Base-by-base conservation (phyloP, 2,888 invertebrate species). In the Lacanobia oleracea region DNA sequence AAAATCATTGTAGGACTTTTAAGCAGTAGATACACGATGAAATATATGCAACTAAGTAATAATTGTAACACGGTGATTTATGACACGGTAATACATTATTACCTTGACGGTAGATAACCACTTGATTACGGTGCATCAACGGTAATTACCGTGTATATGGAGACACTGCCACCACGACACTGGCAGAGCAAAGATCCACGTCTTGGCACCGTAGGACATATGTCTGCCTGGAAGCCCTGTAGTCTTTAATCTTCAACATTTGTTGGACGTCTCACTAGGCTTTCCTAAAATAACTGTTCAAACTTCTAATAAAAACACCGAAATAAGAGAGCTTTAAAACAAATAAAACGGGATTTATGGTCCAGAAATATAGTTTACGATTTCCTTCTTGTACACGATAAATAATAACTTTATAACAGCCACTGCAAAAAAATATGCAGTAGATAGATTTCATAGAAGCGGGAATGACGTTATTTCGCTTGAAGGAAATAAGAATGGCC, bases 351-450 rank as follows among this genome's bases (percentile, higher is more conserved):
- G 57, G 66, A 78, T 79, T 79, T 76, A 82, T 66, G 50, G 27
- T 48, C 51, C n/a, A 57, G 27, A 54, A 27, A 82, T 27, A 57
- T 53, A 60, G 61, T 83, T 79, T 79, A 82, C 45, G 59, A 66
- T 79, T 85, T 79, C 85, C 73, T 76, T 70, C 67, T 73, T 63
- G 54, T 63, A 45, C 66, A 51, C 27, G 33, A 73, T 82, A 82
- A 70, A 85, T 78, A 73, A 79, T 23, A 56, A 53, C 12, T 61
- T 80, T 56, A 45, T 60, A 40, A 70, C 50, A 53, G 54, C 23
- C 27, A 40, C 10, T 68, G 23, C 45, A 48, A 68, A 72, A n/a
- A 18, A 72, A 48, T 21, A 40, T 71, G 63, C 51, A 57, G 40
- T 23, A n/a, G 10, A 43, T 27, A 62, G 27, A 48, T 45, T 72